Evolutionary conservation across 2,888 invertebrate species (phyloP).

Genomic region (Drosophila niveifrons): DNA sequence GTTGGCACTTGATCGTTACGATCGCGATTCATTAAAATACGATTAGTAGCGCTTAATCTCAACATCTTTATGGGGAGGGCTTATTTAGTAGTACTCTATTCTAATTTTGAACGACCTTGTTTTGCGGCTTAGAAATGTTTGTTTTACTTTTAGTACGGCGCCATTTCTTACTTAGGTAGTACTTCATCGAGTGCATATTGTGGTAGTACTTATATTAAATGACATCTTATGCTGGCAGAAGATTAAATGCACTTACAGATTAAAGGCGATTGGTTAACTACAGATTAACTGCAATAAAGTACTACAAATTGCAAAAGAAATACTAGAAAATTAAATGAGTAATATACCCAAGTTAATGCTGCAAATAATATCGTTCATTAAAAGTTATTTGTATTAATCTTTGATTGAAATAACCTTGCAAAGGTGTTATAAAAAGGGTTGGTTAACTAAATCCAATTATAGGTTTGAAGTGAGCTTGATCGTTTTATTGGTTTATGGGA

Average conservation of each 20-base stretch:
- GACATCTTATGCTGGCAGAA: background rate
- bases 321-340: too few species aligned
- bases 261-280: too few species aligned
- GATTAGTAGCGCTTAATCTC: constrained; percentile 46
- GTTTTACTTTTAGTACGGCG: constrained; percentile 17
- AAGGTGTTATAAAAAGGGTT: background rate
- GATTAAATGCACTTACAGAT: background rate
- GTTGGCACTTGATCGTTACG: constrained; percentile 22
- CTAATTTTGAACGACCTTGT: constrained; percentile 33
- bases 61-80: constrained; percentile 45
- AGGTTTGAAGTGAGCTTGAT: constrained; percentile 10
- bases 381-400: background rate
- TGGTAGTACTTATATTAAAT: background rate
- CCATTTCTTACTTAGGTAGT: constrained; percentile 17
- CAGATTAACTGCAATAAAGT: too few species aligned
- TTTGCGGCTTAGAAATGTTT: constrained; percentile 7
- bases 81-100: constrained; percentile 19
- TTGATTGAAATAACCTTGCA: background rate
- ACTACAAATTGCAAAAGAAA: too few species aligned
- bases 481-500: constrained; percentile 42
- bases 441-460: constrained; percentile 2
- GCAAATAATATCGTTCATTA: too few species aligned
- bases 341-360: too few species aligned
- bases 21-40: constrained; percentile 36
- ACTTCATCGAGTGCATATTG: background rate